Evolutionary conservation across 2,888 invertebrate species (phyloP), one percentile per base, ranked within the genome.

Genomic region (Andrena praecox): DNA sequence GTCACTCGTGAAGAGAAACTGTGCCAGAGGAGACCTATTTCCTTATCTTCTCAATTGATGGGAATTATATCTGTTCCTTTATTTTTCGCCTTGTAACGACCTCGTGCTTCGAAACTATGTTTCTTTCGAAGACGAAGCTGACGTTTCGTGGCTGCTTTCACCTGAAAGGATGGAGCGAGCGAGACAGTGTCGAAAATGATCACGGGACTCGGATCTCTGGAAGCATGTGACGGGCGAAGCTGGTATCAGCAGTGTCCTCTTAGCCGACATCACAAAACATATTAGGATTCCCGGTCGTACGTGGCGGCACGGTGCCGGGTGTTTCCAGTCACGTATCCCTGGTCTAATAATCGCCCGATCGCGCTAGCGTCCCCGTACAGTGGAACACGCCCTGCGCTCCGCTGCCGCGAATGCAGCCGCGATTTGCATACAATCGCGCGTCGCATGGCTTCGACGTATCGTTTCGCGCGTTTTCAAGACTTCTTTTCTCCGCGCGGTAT

Each of bases 351-450:
- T 87, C 88, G 75, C 62, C 62, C 52, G 85, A 82, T 81, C 84
- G 73, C 64, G 78, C 72, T 33, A 69, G 42, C 84, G 75, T 78
- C 62, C 70, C 16, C 54, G 56, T 50, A 20, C 20, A 20, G 33
- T 31, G 72, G 78, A 81, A 72, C 77, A 73, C 83, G 72, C 71
- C 67, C 80, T 69, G 70, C 69, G 64, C 66, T 70, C 72, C 76
- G 73, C 80, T 82, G 82, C 82, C 79, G 85, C 78, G 69, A 84
- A 82, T 59, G 77, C 60, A 52, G 66, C 42, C 42, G 1, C 64
- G 71, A 89, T 88, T 88, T 89, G 84, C 88, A 88, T 88, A 88
- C 89, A 88, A 88, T 88, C 82, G 84, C 59, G 50, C 74, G 76
- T 78, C 81, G 70, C 81, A 80, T 73, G 85, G 62, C 64, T 75